phyloP scores from a whole-genome alignment of 2,113 vertebrate genomes.

The Mixornis gularis region DNA sequence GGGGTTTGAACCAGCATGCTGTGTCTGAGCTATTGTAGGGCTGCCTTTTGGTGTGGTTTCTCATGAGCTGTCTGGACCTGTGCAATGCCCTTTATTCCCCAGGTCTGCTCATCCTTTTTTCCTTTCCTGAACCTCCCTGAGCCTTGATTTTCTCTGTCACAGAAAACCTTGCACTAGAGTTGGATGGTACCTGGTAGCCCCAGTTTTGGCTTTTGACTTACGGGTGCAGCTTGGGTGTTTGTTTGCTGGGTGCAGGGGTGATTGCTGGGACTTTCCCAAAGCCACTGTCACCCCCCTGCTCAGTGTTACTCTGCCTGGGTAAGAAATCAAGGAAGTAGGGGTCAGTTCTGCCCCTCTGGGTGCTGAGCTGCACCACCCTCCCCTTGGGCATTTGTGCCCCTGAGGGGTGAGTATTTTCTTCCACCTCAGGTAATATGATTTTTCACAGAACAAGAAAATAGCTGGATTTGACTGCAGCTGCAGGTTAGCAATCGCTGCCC shows the following conservation, averaged over 20 bases:
- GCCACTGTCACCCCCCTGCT: not conserved
- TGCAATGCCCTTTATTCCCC: not conserved
- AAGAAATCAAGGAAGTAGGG: not conserved
- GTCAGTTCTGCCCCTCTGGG: not conserved
- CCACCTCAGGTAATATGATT: fast-evolving
- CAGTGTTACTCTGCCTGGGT: not conserved
- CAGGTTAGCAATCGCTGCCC: not conserved
- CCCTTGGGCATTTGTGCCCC: not conserved
- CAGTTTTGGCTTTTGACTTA: not conserved
- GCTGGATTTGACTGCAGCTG: not conserved
- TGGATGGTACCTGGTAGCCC: not conserved
- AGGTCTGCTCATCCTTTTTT: not conserved
- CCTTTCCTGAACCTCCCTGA: not conserved
- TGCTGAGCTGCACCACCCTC: not conserved
- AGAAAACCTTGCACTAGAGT: not conserved
- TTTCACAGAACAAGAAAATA: not conserved
- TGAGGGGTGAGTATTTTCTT: not conserved
- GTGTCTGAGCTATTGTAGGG: not conserved
- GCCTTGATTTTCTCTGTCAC: not conserved
- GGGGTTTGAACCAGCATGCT: not conserved
- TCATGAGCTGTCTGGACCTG: not conserved
- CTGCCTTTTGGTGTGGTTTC: not conserved
- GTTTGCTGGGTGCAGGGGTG: not conserved
- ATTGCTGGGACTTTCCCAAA: not conserved
- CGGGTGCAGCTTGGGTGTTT: not conserved